These are phyloP conservation scores for Pipistrellus nathusii DNA, from an alignment of 2,797 vertebrate species.

Conservation along the genomic window DNA sequence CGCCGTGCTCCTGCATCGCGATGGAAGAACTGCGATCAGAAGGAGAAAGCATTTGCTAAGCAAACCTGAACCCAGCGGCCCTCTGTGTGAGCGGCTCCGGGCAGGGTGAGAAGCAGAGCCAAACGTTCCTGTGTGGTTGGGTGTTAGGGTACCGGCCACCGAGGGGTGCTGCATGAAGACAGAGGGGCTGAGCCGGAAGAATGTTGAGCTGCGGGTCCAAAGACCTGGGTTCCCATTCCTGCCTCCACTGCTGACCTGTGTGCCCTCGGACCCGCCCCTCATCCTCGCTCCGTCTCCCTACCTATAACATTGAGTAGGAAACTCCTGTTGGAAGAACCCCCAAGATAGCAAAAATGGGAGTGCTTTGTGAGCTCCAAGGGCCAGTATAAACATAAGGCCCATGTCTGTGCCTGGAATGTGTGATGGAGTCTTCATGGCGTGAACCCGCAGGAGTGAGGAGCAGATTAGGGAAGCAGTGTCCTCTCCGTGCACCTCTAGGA, in stretches of 20 bases:
- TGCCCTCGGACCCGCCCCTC: not conserved
- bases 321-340: not conserved
- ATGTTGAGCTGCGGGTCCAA: not conserved
- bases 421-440: not conserved
- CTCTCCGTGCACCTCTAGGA: not conserved
- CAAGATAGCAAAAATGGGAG: not conserved
- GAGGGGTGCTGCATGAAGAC: not conserved
- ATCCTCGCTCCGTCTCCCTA: not conserved
- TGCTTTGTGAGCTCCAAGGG: no score
- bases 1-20: not conserved
- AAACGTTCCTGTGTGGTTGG: accelerated
- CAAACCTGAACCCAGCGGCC: not conserved
- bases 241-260: not conserved
- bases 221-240: not conserved
- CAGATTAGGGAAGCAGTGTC: not conserved
- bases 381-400: no score
- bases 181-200: not conserved
- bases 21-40: not conserved
- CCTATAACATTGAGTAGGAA: not conserved
- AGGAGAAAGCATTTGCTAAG: not conserved
- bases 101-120: no score
- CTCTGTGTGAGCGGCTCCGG: not conserved
- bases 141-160: not conserved
- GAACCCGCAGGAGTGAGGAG: not conserved
- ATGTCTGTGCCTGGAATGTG: no score